Conservation (phyloP, 2,888 invertebrate species). For the Ceratothoa steindachneri region DNA sequence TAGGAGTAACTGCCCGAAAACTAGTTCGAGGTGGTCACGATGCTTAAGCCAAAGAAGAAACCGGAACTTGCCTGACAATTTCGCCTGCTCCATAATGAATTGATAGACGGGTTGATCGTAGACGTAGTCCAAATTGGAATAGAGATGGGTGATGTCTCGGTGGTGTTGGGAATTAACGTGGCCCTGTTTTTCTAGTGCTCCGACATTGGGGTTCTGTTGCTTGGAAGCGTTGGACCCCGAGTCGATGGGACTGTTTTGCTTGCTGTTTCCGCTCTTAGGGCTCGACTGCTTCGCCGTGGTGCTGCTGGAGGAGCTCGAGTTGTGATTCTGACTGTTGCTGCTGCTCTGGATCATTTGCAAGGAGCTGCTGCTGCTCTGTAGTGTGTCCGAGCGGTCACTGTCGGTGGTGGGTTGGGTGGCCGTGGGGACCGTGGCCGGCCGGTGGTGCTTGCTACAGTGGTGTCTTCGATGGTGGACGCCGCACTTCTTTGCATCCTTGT, state of each 20-base stretch:
- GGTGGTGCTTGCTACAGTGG: conserved; percentile 39
- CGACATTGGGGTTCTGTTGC: conserved; percentile 24
- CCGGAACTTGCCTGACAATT: conserved; percentile 62
- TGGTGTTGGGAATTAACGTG: conserved; percentile 43
- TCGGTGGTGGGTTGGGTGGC: conserved; percentile 34
- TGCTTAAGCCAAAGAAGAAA: neutral
- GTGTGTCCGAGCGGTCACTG: conserved; percentile 41
- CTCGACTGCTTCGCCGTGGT: conserved; percentile 36
- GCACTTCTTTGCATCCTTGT: conserved; percentile 26
- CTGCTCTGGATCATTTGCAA: conserved; percentile 36
- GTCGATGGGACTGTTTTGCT: conserved; percentile 27
- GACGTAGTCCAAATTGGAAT: conserved; percentile 52
- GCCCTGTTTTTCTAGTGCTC: neutral
- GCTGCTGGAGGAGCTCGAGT: conserved; percentile 35
- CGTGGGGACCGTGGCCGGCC: conserved; percentile 17
- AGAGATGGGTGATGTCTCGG: conserved; percentile 50
- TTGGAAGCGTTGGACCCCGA: conserved; percentile 19
- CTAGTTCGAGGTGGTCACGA: too few species aligned
- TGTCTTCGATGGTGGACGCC: conserved; percentile 35
- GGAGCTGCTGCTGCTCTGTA: conserved; percentile 41
- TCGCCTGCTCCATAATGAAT: conserved; percentile 81
- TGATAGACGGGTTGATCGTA: conserved; percentile 73
- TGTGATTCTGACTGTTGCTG: conserved; percentile 35
- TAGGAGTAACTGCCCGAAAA: too few species aligned
- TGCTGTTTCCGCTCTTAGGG: conserved; percentile 23